phyloP scores from a whole-genome alignment of 1,140 invertebrate genomes.

The Zaprionus africanus region DNA sequence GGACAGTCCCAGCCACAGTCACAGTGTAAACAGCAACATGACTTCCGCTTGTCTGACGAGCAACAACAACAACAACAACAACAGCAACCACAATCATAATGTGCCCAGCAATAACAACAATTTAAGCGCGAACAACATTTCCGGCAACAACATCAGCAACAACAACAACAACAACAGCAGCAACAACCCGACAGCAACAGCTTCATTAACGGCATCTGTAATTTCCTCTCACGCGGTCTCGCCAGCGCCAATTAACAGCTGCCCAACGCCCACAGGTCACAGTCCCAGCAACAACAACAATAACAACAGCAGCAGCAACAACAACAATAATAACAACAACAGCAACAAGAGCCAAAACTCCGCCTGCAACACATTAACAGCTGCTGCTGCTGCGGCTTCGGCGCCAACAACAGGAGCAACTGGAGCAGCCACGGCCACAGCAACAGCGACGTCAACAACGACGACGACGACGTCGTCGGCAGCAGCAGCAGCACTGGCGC shows the following conservation, averaged over 20 bases:
- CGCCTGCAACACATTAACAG: slow-evolving; percentile 76
- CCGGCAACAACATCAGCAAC: slow-evolving; percentile 64
- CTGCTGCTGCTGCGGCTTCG: slow-evolving; percentile 57
- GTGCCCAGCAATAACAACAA: slow-evolving; percentile 41
- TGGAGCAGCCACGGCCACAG: slow-evolving; percentile 41
- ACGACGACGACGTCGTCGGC: background rate
- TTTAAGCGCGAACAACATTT: slow-evolving; percentile 48
- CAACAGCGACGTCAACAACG: slow-evolving; percentile 9
- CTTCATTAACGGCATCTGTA: slow-evolving; percentile 69
- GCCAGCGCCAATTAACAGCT: slow-evolving; percentile 71
- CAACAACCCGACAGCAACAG: slow-evolving; percentile 65
- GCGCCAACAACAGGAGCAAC: slow-evolving; percentile 32
- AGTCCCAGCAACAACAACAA: slow-evolving; percentile 57
- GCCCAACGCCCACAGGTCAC: slow-evolving; percentile 76
- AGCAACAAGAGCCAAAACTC: slow-evolving; percentile 52
- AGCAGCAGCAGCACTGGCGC: slow-evolving; percentile 38
- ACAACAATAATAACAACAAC: slow-evolving; percentile 35
- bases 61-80: slow-evolving; percentile 44
- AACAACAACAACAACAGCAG: slow-evolving; percentile 58
- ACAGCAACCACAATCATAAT: slow-evolving; percentile 42
- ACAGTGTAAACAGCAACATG: slow-evolving; percentile 47
- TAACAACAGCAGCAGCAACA: slow-evolving; percentile 44
- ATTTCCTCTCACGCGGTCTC: slow-evolving; percentile 66
- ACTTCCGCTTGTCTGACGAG: slow-evolving; percentile 40
- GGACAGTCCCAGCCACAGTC: slow-evolving; percentile 69